A percentile compares a stretch with the other conserved stretches of the same genome.
Evolutionary conservation across 2,888 invertebrate genomes (phyloP).

Genomic region (Lasioglossum vierecki): DNA sequence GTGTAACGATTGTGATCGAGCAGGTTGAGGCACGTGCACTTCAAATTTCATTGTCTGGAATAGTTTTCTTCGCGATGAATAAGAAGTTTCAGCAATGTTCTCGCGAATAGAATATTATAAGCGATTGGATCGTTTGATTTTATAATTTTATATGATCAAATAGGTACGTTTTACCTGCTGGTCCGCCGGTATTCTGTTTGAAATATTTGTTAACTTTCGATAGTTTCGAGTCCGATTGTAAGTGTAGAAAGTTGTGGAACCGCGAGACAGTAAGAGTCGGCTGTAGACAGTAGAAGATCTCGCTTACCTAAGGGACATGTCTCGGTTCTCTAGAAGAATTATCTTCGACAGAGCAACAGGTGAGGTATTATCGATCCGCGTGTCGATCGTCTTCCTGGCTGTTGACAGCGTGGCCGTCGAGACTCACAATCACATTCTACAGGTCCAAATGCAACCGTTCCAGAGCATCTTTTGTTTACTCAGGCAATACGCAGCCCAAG

Average conservation of each 20-base stretch:
- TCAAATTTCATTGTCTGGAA: neutral
- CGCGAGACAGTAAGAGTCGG: neutral
- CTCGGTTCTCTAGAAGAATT: neutral
- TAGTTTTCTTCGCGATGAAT: neutral
- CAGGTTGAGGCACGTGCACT: neutral
- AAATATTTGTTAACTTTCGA: too few relatives aligned
- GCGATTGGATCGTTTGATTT: neutral
- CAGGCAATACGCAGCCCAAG: slow-evolving; percentile 14
- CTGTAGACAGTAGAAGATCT: neutral
- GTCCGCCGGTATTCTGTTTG: too few relatives aligned
- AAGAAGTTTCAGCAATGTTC: neutral
- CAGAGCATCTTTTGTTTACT: slow-evolving; percentile 58
- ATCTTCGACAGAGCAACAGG: slow-evolving; percentile 25
- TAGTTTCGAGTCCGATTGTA: neutral
- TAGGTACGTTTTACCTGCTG: too few relatives aligned
- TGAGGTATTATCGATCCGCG: slow-evolving; percentile 24
- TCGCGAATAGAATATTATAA: too few relatives aligned
- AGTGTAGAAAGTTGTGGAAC: neutral
- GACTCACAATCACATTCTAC: slow-evolving; percentile 14
- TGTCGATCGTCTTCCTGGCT: slow-evolving; percentile 19
- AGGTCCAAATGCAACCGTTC: neutral
- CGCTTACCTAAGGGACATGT: slow-evolving; percentile 48
- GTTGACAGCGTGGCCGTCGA: neutral
- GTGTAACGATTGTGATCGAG: neutral
- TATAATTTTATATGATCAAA: neutral